Conservation (phyloP, 2,888 invertebrate species). For the Monopis laevigella region DNA sequence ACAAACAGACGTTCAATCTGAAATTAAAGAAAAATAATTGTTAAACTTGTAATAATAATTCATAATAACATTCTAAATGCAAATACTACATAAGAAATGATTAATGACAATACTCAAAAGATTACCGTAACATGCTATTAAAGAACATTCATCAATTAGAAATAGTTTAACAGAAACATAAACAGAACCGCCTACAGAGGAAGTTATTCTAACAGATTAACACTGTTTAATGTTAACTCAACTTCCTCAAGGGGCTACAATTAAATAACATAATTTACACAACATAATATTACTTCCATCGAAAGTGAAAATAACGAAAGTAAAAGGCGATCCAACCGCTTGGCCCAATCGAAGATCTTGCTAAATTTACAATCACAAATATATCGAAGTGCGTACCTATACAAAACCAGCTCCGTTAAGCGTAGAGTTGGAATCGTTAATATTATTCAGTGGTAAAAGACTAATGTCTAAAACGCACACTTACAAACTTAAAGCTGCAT, state of each 20-base stretch:
- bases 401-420: too few relatives aligned
- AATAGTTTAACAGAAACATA: constrained; percentile 13
- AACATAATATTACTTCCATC: constrained; percentile 37
- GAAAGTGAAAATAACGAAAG: constrained; percentile 60
- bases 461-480: too few relatives aligned
- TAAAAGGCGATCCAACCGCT: constrained; percentile 38
- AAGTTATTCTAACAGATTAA: constrained; percentile 18
- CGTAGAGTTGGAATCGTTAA: too few relatives aligned
- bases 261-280: constrained; percentile 38
- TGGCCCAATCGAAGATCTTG: constrained; percentile 30
- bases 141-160: constrained; percentile 5
- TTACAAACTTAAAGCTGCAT: background rate
- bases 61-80: too few relatives aligned
- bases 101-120: too few relatives aligned
- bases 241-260: constrained; percentile 19
- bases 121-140: constrained; percentile 13
- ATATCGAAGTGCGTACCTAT: too few relatives aligned
- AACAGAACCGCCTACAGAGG: constrained; percentile 30
- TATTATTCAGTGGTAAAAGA: too few relatives aligned
- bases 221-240: background rate
- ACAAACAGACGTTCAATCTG: too few relatives aligned
- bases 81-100: too few relatives aligned
- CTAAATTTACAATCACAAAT: too few relatives aligned
- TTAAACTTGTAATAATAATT: too few relatives aligned
- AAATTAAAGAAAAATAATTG: too few relatives aligned